Evolutionary conservation across 1,140 invertebrate genomes (phyloP), one percentile per base, ranked within the genome.

Genomic region (Drosophila tropicalis): DNA sequence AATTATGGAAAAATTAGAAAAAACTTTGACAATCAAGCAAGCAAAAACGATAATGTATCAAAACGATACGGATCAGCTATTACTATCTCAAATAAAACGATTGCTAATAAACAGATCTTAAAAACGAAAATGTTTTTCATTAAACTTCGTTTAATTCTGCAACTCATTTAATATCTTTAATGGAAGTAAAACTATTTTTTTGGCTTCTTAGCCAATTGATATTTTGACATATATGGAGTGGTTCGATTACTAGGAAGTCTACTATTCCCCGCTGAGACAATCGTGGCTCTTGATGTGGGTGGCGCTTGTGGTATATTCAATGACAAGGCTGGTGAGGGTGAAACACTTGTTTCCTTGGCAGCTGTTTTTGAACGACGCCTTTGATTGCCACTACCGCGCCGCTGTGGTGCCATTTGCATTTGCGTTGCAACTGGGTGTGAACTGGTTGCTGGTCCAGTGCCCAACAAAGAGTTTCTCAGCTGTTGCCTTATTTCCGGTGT

Each of bases 201-300:
- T 6, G 67, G 61, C 22, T 72, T 81, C 1, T 60, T 61, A 13
- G 47, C 17, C 22, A 75, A 54, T 10, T 54, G 60, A 9, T 66
- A n/a, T 6, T 76, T 86, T 0, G 82, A 78, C 15, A 57, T 44
- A 6, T 22, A 19, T 3, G 70, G 25, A 17, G 15, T 60, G 0
- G 41, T 41, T 10, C 57, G 10, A 9, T 17, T 12, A 41, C 12
- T 62, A 5, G 13, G 9, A 15, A 41, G 32, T 4, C 40, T 41
- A 7, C 32, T 6, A 39, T 41, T 13, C 13, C 62, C 15, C 1
- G 54, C 10, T 2, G 78, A 22, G 0, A 56, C 12, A 51, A 72
- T 62, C 1, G 68, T 77, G n/a, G 55, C 57, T 13, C 74, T 68
- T 0, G 73, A 62, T 4, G 70, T 34, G 25, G 62, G 70, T 2